A percentile compares a stretch with the other conserved stretches of the same genome.
Evolutionary conservation across 2,888 invertebrate species (phyloP).

Genomic region (Cephus rjabovi): DNA sequence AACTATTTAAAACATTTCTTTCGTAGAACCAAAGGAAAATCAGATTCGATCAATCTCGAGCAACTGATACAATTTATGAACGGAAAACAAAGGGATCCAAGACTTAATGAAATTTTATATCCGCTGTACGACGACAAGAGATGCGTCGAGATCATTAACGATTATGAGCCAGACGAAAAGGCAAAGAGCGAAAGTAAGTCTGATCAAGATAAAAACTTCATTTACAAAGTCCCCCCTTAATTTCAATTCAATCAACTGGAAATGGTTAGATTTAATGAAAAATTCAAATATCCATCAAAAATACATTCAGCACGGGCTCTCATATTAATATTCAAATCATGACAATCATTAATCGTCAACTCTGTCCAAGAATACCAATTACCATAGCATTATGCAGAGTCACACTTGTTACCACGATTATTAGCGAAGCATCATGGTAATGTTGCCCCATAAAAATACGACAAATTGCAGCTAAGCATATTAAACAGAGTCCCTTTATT

Average conservation of each 20-base stretch:
- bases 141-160: slow-evolving; percentile 72
- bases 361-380: not conserved
- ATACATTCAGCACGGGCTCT: not conserved
- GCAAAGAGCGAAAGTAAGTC: slow-evolving; percentile 66
- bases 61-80: slow-evolving; percentile 73
- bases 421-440: not conserved
- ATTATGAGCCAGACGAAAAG: slow-evolving; percentile 71
- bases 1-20: not conserved
- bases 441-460: not conserved
- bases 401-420: not conserved
- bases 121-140: slow-evolving; percentile 74
- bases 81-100: slow-evolving; percentile 76
- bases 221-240: not conserved
- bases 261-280: slow-evolving; percentile 1
- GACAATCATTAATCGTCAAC: not conserved
- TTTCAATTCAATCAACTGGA: not conserved
- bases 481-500: not conserved
- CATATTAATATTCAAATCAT: not conserved
- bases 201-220: not conserved
- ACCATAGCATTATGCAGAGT: not conserved
- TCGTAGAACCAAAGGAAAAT: slow-evolving; percentile 68
- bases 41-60: slow-evolving; percentile 67
- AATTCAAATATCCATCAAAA: not conserved
- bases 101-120: slow-evolving; percentile 77
- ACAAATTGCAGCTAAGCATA: not conserved